These are phyloP conservation scores for Athalia cordata DNA, from an alignment of 2,888 invertebrate genomes.

Conservation along the genomic window DNA sequence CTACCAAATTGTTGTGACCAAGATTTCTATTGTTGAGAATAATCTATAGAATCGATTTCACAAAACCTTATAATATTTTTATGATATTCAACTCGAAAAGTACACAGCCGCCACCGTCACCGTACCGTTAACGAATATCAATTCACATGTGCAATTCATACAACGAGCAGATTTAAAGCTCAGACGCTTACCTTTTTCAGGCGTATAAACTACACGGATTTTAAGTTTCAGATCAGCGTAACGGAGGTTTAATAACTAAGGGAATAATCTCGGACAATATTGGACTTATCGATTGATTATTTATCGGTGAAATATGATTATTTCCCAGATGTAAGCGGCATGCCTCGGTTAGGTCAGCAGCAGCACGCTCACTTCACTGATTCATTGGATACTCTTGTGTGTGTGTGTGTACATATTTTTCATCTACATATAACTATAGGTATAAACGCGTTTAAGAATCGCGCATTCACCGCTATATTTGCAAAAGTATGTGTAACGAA, in stretches of 20 bases:
- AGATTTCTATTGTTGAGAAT: background rate
- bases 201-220: too few species aligned
- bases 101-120: too few species aligned
- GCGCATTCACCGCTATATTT: constrained; percentile 32
- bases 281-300: background rate
- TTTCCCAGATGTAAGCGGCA: constrained; percentile 24
- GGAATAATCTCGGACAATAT: constrained; percentile 1
- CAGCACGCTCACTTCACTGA: background rate
- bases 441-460: constrained; percentile 17
- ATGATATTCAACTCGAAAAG: too few species aligned
- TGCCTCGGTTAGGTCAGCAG: background rate
- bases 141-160: too few species aligned
- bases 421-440: background rate
- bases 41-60: background rate
- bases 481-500: constrained; percentile 13
- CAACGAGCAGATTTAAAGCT: too few species aligned
- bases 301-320: constrained; percentile 18
- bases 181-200: too few species aligned
- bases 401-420: background rate
- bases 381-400: background rate
- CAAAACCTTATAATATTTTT: too few species aligned
- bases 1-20: background rate
- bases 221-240: too few species aligned
- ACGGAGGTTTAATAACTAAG: background rate
- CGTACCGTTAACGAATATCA: too few species aligned